phyloP scores from a whole-genome alignment of 2,113 vertebrate species.

The Coptodon bakossiorum region DNA sequence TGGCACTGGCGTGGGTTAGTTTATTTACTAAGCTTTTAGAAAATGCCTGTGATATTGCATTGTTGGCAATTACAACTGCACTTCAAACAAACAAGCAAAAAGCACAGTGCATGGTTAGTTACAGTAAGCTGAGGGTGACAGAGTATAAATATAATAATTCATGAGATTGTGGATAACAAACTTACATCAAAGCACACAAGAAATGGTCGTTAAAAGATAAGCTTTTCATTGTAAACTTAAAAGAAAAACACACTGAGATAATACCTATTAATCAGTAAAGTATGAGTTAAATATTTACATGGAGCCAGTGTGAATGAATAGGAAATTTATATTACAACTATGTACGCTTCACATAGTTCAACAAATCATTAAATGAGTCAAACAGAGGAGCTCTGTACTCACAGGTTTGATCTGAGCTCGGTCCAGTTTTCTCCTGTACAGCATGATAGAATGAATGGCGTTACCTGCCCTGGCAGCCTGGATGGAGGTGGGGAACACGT shows the following conservation, averaged over 20 bases:
- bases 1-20: neutral
- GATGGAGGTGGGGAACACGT: constrained; percentile 77
- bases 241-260: neutral
- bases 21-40: neutral
- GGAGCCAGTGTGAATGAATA: neutral
- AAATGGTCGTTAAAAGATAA: neutral
- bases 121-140: neutral
- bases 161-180: neutral
- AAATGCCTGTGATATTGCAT: neutral
- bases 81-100: neutral
- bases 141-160: neutral
- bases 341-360: neutral
- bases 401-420: constrained; percentile 95
- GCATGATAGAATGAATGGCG: constrained; percentile 83
- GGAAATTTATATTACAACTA: neutral
- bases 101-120: neutral
- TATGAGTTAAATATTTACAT: constrained; percentile 10
- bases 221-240: neutral
- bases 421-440: constrained; percentile 91
- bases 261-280: neutral
- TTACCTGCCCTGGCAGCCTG: constrained; percentile 95
- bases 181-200: neutral
- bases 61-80: neutral
- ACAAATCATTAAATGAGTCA: neutral
- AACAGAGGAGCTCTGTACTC: constrained; percentile 26